These are phyloP conservation scores for Epinephelus coioides DNA, from an alignment of 2,797 vertebrate species.

Conservation along the genomic window DNA sequence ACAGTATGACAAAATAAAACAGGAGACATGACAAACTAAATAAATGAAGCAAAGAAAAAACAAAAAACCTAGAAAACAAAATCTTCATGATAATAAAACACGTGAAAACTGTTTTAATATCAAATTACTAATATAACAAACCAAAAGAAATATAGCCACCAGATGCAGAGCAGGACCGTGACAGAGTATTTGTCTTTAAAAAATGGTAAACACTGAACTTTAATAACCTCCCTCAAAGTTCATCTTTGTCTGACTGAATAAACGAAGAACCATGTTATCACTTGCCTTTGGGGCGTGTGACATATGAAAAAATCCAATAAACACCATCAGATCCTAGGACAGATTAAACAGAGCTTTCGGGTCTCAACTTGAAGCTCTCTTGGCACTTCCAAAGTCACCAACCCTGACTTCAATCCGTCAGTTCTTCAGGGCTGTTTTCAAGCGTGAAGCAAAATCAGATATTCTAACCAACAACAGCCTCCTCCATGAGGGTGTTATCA, in stretches of 20 bases:
- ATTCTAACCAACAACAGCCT: background rate
- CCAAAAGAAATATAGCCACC: too few species aligned
- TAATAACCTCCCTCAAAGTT: constrained; percentile 4
- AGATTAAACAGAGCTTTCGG: constrained; percentile 35
- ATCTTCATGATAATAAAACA: too few species aligned
- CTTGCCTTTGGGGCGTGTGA: constrained; percentile 2
- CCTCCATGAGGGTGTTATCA: background rate
- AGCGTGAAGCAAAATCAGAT: background rate
- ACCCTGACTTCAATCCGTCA: background rate
- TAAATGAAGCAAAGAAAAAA: too few species aligned
- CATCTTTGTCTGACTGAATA: constrained; percentile 10
- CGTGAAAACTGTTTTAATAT: too few species aligned
- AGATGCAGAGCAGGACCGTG: too few species aligned
- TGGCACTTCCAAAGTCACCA: background rate
- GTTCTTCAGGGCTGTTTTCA: constrained; percentile 9
- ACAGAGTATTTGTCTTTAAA: background rate
- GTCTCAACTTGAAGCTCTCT: constrained; percentile 10
- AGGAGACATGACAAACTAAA: too few species aligned
- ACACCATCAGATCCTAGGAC: constrained; percentile 21
- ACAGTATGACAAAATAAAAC: too few species aligned
- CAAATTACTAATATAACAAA: too few species aligned
- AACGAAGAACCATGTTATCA: constrained; percentile 21
- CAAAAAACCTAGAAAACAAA: too few species aligned
- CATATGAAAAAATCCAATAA: constrained; percentile 15
- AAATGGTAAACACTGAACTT: constrained; percentile 1